These are phyloP conservation scores for Lineus longissimus DNA, from an alignment of 1,140 invertebrate genomes.

Conservation along the genomic window DNA sequence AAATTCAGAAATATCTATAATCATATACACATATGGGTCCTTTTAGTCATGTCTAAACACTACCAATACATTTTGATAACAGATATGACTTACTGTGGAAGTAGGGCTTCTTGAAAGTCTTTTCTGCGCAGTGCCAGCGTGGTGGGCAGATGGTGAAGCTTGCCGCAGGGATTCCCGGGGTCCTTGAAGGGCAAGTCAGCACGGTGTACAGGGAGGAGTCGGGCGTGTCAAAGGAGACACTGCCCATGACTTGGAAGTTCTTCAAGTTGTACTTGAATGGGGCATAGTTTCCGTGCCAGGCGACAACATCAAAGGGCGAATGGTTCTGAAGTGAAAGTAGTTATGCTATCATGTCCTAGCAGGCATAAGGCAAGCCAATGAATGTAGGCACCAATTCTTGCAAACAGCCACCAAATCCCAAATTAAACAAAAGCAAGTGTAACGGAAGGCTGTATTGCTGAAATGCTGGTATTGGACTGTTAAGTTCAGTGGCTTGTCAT, in stretches of 20 bases:
- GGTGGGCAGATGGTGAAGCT: conserved; percentile 99
- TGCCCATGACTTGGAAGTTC: conserved; percentile 94
- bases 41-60: background rate
- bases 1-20: too few species aligned
- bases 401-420: too few species aligned
- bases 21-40: too few species aligned
- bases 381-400: background rate
- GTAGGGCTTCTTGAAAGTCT: conserved; percentile 95
- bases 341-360: too few species aligned
- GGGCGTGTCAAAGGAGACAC: conserved; percentile 95
- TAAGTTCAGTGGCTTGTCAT: too few species aligned
- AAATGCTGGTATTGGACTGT: too few species aligned
- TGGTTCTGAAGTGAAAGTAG: conserved; percentile 64
- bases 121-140: conserved; percentile 92
- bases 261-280: conserved; percentile 94
- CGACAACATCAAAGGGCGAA: conserved; percentile 96
- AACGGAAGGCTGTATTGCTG: too few species aligned
- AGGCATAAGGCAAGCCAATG: conserved; percentile 5
- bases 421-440: too few species aligned
- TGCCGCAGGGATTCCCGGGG: conserved; percentile 87
- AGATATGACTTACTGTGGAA: conserved; percentile 73
- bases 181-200: conserved; percentile 85
- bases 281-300: conserved; percentile 98
- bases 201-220: conserved; percentile 92
- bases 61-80: conserved; percentile 3